A percentile compares a stretch with the other conserved stretches of the same genome.
phyloP scores from a whole-genome alignment of 1,140 invertebrate species.

The Diachasmimorpha longicaudata region DNA sequence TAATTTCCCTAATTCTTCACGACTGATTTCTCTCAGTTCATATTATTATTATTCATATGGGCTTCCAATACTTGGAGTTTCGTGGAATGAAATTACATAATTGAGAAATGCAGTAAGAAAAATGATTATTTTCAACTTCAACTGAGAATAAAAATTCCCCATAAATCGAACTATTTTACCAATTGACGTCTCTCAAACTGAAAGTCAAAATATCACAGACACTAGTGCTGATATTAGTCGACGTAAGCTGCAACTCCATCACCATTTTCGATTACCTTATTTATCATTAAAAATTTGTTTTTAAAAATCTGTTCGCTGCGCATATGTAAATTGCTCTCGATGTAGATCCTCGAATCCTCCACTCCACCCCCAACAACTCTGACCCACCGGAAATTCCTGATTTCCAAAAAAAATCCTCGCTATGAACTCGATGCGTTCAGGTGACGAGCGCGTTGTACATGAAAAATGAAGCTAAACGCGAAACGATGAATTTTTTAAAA shows the following conservation, averaged over 20 bases:
- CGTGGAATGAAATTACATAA: neutral
- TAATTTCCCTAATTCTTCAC: neutral
- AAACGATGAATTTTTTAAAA: neutral
- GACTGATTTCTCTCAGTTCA: too few relatives aligned
- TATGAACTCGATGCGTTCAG: slow-evolving; percentile 29
- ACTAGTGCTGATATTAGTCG: too few relatives aligned
- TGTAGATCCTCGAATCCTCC: neutral
- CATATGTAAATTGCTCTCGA: neutral
- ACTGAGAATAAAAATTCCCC: too few relatives aligned
- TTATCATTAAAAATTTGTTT: slow-evolving; percentile 19
- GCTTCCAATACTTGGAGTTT: slow-evolving; percentile 23
- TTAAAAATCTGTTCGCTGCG: slow-evolving; percentile 17
- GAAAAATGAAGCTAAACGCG: slow-evolving; percentile 28
- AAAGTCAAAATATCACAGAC: too few relatives aligned
- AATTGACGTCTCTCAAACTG: too few relatives aligned
- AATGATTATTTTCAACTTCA: too few relatives aligned
- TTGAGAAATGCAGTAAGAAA: too few relatives aligned
- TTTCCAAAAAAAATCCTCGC: slow-evolving; percentile 28
- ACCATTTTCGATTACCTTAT: slow-evolving; percentile 10
- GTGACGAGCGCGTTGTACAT: slow-evolving; percentile 22
- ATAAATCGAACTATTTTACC: too few relatives aligned
- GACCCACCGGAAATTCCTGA: neutral
- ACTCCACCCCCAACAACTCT: neutral
- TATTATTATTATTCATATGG: slow-evolving; percentile 3
- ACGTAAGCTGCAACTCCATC: too few relatives aligned